These are phyloP conservation scores for Scaptodrosophila latifasciaeformis DNA, from an alignment of 2,888 invertebrate genomes.

Conservation along the genomic window DNA sequence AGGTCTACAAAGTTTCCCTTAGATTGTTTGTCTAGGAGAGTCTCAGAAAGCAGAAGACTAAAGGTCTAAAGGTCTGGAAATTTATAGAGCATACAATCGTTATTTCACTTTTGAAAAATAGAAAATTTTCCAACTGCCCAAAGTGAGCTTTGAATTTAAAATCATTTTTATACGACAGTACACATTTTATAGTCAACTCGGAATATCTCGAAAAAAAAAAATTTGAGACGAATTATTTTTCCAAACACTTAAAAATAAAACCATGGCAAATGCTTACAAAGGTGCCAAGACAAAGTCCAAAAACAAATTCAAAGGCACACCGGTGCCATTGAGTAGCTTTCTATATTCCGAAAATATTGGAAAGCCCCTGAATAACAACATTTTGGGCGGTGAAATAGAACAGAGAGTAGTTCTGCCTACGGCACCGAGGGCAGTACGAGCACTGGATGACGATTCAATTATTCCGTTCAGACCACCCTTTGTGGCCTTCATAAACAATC, in stretches of 20 bases:
- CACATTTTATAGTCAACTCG: not conserved
- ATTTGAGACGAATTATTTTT: not conserved
- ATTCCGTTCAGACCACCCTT: conserved; percentile 11
- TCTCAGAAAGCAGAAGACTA: too few species aligned
- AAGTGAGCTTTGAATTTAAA: not conserved
- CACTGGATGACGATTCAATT: not conserved
- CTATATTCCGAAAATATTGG: not conserved
- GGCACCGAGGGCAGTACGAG: conserved; percentile 2
- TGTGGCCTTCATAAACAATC: conserved; percentile 27
- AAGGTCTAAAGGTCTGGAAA: too few species aligned
- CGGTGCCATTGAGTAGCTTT: not conserved
- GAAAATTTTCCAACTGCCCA: not conserved
- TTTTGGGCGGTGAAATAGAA: not conserved
- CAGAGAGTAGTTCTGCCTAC: conserved; percentile 2
- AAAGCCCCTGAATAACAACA: not conserved
- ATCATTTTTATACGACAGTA: not conserved
- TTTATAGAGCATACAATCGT: too few species aligned
- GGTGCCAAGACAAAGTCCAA: not conserved
- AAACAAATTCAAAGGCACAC: not conserved
- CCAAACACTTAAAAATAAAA: not conserved
- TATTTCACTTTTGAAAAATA: not conserved
- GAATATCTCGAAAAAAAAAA: too few species aligned
- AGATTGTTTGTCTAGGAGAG: too few species aligned
- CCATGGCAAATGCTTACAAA: not conserved
- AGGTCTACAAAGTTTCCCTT: too few species aligned